Base-by-base conservation (phyloP, 2,888 invertebrate species). In the Argyresthia albistria region DNA sequence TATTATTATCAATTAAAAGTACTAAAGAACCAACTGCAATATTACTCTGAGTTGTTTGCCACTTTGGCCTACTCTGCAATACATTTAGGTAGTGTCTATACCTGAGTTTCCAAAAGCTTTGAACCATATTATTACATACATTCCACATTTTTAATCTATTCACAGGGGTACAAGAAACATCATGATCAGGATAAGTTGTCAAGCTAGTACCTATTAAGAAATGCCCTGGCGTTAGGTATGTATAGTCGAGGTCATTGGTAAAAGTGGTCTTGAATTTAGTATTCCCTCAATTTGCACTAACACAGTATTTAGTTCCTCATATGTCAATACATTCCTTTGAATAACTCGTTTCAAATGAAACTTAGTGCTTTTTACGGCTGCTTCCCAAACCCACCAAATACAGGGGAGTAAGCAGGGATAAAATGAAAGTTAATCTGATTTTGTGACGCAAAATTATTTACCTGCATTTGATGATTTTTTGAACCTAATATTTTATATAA, bases 361-460 rank as follows among this genome's bases (percentile, higher is more conserved):
- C 52, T 67, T 68, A 0, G 56, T 53, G 1, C 55, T 55, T 51
- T 62, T 60, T 1, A 67, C 61, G 8, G 56, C 60, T 1, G 61
- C 59, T 47, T 69, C 67, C 63, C 63, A 64, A 7, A 66, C 0
- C 67, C n/a, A n/a, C n/a, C n/a, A n/a, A n/a, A n/a, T n/a, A n/a
- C n/a, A n/a, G n/a, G n/a, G n/a, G n/a, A n/a, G n/a, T n/a, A n/a
- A n/a, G n/a, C n/a, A n/a, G n/a, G n/a, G n/a, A n/a, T n/a, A n/a
- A n/a, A n/a, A n/a, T 62, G 53, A 60, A 67, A 67, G 4, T 53
- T 7, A 25, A 62, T 56, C 14, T 55, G 54, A 12, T 54, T 54
- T n/a, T 52, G 15, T 0, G 52, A 39, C n/a, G 46, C 14, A 46
- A 15, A 46, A 25, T 16, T 3, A 10, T 16, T 8, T n/a, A 46